Evolutionary conservation across 2,113 vertebrate species (phyloP).

Genomic region (Empidonax traillii): DNA sequence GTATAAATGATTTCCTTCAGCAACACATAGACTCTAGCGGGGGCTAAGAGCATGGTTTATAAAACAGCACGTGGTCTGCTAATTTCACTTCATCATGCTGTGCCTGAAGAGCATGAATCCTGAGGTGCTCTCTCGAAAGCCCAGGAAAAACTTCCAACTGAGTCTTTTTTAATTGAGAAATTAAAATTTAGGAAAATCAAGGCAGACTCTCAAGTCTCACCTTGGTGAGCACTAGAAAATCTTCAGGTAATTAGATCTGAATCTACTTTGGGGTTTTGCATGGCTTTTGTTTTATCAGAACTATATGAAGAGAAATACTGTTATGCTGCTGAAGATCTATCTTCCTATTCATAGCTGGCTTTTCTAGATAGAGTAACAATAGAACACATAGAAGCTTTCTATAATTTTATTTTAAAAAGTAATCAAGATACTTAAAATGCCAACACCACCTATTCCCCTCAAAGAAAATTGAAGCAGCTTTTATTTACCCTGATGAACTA

Average conservation of each 20-base stretch:
- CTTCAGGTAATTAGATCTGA: neutral
- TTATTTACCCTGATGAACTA: neutral
- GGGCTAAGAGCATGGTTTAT: neutral
- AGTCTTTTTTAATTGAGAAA: neutral
- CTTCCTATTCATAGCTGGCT: neutral
- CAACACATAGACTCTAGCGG: fast-evolving
- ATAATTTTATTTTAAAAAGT: neutral
- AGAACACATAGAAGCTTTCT: neutral
- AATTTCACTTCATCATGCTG: neutral
- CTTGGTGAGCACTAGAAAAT: neutral
- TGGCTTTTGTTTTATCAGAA: neutral
- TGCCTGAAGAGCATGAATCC: neutral
- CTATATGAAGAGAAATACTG: neutral
- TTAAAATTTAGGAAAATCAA: neutral
- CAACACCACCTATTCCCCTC: neutral
- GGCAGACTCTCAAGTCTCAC: neutral
- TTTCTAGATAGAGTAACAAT: neutral
- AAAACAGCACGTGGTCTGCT: neutral
- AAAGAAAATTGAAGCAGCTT: neutral
- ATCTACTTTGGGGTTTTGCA: neutral
- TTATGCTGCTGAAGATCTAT: neutral
- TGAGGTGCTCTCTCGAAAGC: neutral
- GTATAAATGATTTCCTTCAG: neutral
- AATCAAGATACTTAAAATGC: neutral
- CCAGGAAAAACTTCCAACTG: neutral